Evolutionary conservation across 2,888 invertebrate genomes (phyloP).

Genomic region (Oxycera nigricornis): DNA sequence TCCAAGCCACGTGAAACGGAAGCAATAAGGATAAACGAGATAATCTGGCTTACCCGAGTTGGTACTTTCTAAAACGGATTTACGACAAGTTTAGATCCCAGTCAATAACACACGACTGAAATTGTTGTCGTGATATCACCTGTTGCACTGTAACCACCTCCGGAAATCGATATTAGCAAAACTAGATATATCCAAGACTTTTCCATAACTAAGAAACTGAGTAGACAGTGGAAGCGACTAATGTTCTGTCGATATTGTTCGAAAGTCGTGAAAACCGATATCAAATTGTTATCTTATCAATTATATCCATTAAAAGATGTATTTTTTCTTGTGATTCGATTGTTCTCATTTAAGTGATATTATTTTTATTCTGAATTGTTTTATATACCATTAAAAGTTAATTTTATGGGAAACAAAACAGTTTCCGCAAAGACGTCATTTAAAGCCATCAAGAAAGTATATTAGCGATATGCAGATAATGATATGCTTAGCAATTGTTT

Average conservation of each 20-base stretch:
- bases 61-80: background rate
- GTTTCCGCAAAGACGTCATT: too few species aligned
- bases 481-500: too few species aligned
- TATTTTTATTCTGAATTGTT: conserved; percentile 1
- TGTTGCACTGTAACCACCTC: conserved; percentile 11
- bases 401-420: background rate
- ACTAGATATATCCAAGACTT: conserved; percentile 5
- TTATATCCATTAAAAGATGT: background rate
- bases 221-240: background rate
- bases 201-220: conserved; percentile 23
- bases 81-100: background rate
- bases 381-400: background rate
- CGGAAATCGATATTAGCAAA: background rate
- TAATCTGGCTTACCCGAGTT: conserved; percentile 9
- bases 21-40: conserved; percentile 64
- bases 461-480: too few species aligned
- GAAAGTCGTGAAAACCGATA: conserved; percentile 27
- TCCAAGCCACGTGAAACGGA: conserved; percentile 75
- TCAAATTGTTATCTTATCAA: conserved; percentile 36
- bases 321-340: conserved; percentile 2
- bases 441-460: too few species aligned
- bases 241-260: conserved; percentile 2
- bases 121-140: background rate
- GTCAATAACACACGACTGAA: background rate
- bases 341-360: background rate